Conservation (phyloP, 2,113 vertebrate genomes). For the Archocentrus centrarchus region DNA sequence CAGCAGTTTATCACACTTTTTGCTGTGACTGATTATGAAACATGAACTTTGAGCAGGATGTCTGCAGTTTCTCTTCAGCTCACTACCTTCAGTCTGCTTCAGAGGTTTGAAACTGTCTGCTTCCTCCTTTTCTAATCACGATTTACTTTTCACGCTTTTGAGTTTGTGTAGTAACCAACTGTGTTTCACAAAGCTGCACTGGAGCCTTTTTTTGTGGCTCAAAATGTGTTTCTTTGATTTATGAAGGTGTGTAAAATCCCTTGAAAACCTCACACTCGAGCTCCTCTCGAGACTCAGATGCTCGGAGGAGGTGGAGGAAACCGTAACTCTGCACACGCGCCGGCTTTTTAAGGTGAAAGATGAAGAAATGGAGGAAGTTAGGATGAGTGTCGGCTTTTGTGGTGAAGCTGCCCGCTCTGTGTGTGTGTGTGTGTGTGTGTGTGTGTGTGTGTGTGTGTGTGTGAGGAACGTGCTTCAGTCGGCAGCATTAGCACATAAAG, state of each 20-base stretch:
- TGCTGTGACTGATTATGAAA: slow-evolving; percentile 14
- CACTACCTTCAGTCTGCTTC: not conserved
- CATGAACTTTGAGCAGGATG: not conserved
- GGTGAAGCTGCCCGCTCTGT: not conserved
- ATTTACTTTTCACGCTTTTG: accelerated
- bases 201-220: not conserved
- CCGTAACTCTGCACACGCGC: not conserved
- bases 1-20: not conserved
- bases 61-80: not conserved
- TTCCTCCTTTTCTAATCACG: not conserved
- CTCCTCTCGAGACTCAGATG: not conserved
- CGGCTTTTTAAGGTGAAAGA: not conserved
- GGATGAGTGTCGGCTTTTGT: not conserved
- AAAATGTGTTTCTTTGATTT: not conserved
- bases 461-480: too few species aligned
- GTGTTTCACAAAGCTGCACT: not conserved
- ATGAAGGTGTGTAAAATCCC: not conserved
- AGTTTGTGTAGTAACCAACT: not conserved
- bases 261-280: not conserved
- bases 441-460: not conserved
- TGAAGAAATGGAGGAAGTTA: slow-evolving; percentile 28
- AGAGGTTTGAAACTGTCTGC: not conserved
- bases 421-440: not conserved
- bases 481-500: not conserved
- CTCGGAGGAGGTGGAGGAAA: not conserved